Evolutionary conservation across 2,888 invertebrate genomes (phyloP), one percentile per base, ranked within the genome.

Genomic region (Dryadula phaetusa): DNA sequence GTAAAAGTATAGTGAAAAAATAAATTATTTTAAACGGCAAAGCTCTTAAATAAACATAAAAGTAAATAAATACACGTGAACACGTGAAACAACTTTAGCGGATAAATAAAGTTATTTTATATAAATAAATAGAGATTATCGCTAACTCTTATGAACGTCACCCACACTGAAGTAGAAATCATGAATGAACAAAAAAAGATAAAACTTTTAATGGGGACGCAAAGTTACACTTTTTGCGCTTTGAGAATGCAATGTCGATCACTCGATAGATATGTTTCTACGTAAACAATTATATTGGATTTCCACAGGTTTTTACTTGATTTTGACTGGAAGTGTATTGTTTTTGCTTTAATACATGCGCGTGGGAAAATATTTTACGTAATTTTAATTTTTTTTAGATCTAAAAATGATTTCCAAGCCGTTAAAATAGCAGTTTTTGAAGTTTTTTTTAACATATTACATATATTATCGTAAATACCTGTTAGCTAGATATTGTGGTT

Each of bases 111-210:
- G 12, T 37, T 12, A 2, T 37, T 37, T 37, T 12, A 37, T 12
- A 37, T 2, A 37, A 37, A 12, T 37, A 3, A 1, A 28, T 28
- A 28, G 6, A n/a, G 10, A 16, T 32, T 22, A 22, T 52, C 73
- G 72, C 73, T 64, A 18, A 7, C 63, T 70, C 49, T 71, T 62
- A 0, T 47, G n/a, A 65, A 16, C 20, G 37, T 37, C 47, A 49
- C 14, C 52, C 53, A 63, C 53, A 10, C 65, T 60, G 47, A 62
- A 70, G 66, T 71, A 72, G 73, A 73, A 74, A 74, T 71, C 73
- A 72, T 69, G 71, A 66, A 64, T 53, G 68, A 47, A 52, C 68
- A 72, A 74, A 74, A 76, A 75, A 60, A 44, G 28, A 28, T 42
- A 46, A 60, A 32, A 60, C 32, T 60, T 53, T 49, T 67, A 66